phyloP scores from a whole-genome alignment of 2,888 invertebrate genomes.

The Mylabris sibirica region DNA sequence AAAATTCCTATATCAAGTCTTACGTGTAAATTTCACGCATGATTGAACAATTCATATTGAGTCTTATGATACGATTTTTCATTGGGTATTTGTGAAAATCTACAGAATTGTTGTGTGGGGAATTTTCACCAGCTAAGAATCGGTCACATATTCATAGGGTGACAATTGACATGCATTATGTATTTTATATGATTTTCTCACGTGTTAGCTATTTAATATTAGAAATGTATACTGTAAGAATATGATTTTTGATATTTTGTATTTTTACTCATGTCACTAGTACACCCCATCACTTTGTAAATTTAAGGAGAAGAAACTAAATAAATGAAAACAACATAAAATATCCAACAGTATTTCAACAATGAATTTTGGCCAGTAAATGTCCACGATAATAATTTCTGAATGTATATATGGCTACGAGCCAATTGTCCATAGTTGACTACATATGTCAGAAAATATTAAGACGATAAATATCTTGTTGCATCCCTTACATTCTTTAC shows the following conservation, averaged over 20 bases:
- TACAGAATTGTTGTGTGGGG: background rate
- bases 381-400: conserved; percentile 43
- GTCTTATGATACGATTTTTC: conserved; percentile 3
- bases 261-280: no score
- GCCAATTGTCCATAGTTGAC: conserved; percentile 39
- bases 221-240: no score
- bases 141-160: background rate
- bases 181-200: conserved; percentile 8
- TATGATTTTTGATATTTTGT: no score
- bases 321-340: background rate
- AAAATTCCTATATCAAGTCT: background rate
- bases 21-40: conserved; percentile 1
- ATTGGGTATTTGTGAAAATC: conserved; percentile 4
- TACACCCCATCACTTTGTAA: background rate
- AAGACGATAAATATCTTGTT: conserved; percentile 11
- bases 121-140: background rate
- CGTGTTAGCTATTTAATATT: background rate
- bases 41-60: background rate
- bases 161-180: background rate
- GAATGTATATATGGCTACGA: conserved; percentile 39
- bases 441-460: conserved; percentile 13
- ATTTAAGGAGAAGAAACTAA: background rate
- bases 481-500: conserved; percentile 7
- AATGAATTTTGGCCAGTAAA: conserved; percentile 16
- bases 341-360: background rate